Base-by-base conservation (phyloP, 1,140 invertebrate species). In the Drosophila kepulauana region DNA sequence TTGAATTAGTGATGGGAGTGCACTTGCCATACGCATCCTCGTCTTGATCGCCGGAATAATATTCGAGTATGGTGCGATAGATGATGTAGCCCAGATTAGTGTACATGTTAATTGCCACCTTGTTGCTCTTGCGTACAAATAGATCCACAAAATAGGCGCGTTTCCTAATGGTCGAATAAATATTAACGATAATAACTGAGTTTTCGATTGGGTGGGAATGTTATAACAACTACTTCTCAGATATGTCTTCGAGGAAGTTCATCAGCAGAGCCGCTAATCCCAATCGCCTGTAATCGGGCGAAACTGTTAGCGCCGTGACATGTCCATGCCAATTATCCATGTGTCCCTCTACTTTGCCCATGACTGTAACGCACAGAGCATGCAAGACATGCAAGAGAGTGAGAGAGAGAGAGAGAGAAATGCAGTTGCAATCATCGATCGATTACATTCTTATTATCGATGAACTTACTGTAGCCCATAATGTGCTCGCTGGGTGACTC, bases 271-370 rank as follows among this genome's bases (percentile, higher is more conserved):
- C 97, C 43, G 99, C 99, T 52, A 99, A 93, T 4, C 98, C 98
- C 6, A 99, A 92, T 81, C 98, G 94, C 89, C 99, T 94, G 91
- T 97, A 99, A 85, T 98, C 97, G 11, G 98, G 97, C 38, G 98
- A 97, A n/a, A 99, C 98, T 30, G 98, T 99, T 5, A 99, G 94
- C 11, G 98, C 98, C 15, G 99, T 99, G 2, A 99, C 99, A 94
- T 99, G 99, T 1, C 99, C 99, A 95, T 99, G 99, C 98, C 98
- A 99, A 91, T 98, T 97, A 88, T 99, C 97, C 68, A 96, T 96
- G 85, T 95, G 95, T 0, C 99, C 99, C 94, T 99, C 99, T 8
- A 98, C 97, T 94, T 99, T 99, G 33, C 98, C 99, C 98, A 99
- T 99, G 54, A 99, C 98, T 99, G 82, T 68, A 70, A 61, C 3